phyloP scores from a whole-genome alignment of 1,140 invertebrate genomes.

The Brachionus rotundiformis region DNA sequence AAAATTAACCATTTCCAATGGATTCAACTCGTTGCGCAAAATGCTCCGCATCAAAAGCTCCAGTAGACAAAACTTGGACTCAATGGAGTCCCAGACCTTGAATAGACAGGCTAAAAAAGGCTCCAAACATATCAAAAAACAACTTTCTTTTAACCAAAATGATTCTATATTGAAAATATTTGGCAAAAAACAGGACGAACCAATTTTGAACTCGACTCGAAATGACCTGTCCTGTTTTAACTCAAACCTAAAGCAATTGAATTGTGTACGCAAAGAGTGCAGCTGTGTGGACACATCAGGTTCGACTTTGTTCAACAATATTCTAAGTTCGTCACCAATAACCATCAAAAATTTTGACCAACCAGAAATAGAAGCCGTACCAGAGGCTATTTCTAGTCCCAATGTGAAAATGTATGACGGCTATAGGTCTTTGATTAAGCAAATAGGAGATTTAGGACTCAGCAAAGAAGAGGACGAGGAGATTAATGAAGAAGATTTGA shows the following conservation, averaged over 20 bases:
- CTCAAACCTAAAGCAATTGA: background rate
- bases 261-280: background rate
- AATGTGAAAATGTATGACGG: constrained; percentile 40
- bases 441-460: background rate
- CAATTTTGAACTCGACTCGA: background rate
- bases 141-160: constrained; percentile 3
- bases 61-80: background rate
- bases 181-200: background rate
- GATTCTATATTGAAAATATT: background rate
- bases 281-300: background rate
- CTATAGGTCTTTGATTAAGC: constrained; percentile 8
- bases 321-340: constrained; percentile 20
- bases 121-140: background rate
- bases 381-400: background rate
- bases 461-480: background rate
- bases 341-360: background rate
- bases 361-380: background rate
- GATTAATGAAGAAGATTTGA: background rate
- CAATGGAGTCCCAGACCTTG: background rate
- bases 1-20: background rate
- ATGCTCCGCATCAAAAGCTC: constrained; percentile 4
- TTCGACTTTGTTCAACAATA: background rate
- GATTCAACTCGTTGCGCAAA: constrained; percentile 24
- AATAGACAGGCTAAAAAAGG: background rate
- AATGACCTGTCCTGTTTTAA: constrained; percentile 23